Conservation (phyloP, 1,140 invertebrate genomes). For the Limonius californicus region DNA sequence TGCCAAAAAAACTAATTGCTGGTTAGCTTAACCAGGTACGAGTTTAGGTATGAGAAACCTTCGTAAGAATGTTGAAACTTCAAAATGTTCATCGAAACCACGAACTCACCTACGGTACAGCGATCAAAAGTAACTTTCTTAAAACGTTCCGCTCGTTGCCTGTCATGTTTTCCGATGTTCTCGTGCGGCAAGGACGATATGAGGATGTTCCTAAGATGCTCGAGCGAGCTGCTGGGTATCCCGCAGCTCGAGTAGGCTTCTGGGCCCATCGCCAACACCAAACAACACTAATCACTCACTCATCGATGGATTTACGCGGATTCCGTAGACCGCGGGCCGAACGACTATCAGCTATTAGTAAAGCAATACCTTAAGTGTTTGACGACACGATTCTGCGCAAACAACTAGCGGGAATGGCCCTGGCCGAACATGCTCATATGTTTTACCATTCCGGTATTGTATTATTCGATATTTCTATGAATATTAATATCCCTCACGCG, state of each 20-base stretch:
- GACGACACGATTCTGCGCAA: slow-evolving; percentile 13
- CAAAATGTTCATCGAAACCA: not conserved
- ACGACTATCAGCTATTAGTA: not conserved
- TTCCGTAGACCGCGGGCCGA: not conserved
- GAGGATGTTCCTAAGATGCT: slow-evolving; percentile 57
- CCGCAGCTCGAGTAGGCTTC: not conserved
- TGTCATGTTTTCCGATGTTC: slow-evolving; percentile 49
- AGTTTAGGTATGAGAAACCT: not conserved
- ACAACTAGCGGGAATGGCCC: not conserved
- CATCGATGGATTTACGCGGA: not conserved
- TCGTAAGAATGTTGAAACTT: no score
- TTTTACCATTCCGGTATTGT: no score
- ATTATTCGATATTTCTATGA: no score
- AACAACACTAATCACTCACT: slow-evolving; percentile 1
- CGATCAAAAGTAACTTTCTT: slow-evolving; percentile 16
- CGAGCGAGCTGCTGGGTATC: slow-evolving; percentile 49
- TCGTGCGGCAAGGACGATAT: slow-evolving; percentile 57
- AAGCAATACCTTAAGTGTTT: slow-evolving; percentile 6
- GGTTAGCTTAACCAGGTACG: not conserved
- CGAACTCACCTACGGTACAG: slow-evolving; percentile 1
- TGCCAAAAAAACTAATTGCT: not conserved
- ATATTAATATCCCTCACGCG: no score
- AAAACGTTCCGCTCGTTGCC: slow-evolving; percentile 3
- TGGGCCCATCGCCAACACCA: not conserved
- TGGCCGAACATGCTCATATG: not conserved